Evolutionary conservation across 2,113 vertebrate genomes (phyloP), one percentile per base, ranked within the genome.

Genomic region (Willisornis vidua): DNA sequence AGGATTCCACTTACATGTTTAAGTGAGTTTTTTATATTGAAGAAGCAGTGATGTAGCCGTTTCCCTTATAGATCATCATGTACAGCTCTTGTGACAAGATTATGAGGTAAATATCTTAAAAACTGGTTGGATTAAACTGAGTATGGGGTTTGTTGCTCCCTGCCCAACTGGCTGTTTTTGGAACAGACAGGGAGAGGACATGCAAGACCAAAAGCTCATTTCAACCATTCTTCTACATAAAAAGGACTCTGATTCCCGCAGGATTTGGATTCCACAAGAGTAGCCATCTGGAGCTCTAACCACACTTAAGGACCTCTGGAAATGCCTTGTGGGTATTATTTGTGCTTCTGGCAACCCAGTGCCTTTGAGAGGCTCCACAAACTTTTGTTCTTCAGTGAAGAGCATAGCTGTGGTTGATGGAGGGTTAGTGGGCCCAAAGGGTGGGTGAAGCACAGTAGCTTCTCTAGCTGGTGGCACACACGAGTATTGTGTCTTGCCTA

Each of bases 271-370:
- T 90, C 85, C 51, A 88, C 1, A 1, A 65, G 29, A 92, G 43
- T 11, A 92, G 61, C 45, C 83, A 81, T 86, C 83, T 61, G 80
- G 57, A 79, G 49, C 58, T 77, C 37, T 63, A 87, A 96, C 88
- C 94, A 96, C 91, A 94, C 89, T 94, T 93, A 49, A 92, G 83
- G 65, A 85, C 84, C 35, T 85, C 89, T 94, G 93, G 86, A 94
- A 93, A 81, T 0, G 35, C 91, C 91, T 84, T 25, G 46, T 65
- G 93, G 89, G 73, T 52, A 41, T 65, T 85, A 62, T 90, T 93
- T 90, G 95, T 93, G 65, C 65, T 93, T 93, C 86, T 95, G 73
- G 80, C 93, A 93, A 94, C 26, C 33, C 52, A 61, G 10, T 5
- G 48, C 61, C 10, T 1, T 31, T 48, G 70, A 81, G 57, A 77